These are phyloP conservation scores for Alca torda DNA, from an alignment of 2,797 vertebrate species.

Conservation along the genomic window DNA sequence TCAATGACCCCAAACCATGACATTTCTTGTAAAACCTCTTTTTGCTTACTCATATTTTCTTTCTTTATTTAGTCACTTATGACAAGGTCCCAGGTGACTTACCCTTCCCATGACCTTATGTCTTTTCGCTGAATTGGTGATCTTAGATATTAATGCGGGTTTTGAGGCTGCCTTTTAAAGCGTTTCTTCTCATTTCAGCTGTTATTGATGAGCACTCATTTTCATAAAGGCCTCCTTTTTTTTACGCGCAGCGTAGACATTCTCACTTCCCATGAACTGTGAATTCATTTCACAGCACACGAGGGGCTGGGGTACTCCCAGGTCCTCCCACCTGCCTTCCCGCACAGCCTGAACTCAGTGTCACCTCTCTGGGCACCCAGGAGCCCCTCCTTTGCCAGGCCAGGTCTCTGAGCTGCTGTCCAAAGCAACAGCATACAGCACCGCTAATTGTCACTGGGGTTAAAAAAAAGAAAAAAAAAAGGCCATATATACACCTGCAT, in stretches of 20 bases:
- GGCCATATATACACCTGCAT: not conserved
- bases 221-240: not conserved
- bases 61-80: not conserved
- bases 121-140: slow-evolving; percentile 10
- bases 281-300: fast-evolving
- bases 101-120: not conserved
- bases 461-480: too few relatives aligned
- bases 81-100: slow-evolving; percentile 18
- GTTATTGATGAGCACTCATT: not conserved
- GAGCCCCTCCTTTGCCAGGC: not conserved
- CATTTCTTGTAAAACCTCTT: not conserved
- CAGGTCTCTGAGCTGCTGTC: not conserved
- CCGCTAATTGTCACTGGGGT: not conserved
- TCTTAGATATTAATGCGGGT: not conserved
- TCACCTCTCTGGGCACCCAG: not conserved
- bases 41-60: slow-evolving; percentile 9
- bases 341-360: not conserved
- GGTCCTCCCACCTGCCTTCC: not conserved
- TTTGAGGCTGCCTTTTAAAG: slow-evolving; percentile 23
- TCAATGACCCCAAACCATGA: not conserved
- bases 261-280: not conserved
- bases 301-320: not conserved
- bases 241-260: not conserved
- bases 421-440: not conserved
- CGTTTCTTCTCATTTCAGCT: slow-evolving; percentile 8